Base-by-base conservation (phyloP, 1,140 invertebrate species). In the Helicoverpa zea region DNA sequence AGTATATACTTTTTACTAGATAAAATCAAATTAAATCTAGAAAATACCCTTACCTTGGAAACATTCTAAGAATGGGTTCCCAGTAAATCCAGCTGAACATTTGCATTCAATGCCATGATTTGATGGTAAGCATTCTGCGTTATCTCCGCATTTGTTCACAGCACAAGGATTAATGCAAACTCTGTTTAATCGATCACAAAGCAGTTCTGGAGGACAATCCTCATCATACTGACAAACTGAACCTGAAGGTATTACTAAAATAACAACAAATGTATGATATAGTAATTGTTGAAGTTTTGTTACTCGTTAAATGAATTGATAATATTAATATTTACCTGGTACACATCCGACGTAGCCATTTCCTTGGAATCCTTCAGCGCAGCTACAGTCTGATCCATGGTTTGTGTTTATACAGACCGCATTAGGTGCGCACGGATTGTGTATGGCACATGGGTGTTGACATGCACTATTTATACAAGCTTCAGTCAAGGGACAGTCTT, bases 361-460 rank as follows among this genome's bases (percentile, higher is more conserved):
- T 87, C 98, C 98, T 89, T 98, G 96, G 89, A 96, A 98, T 73
- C 97, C 98, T 91, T 98, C 97, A 43, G 96, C 96, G 88, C 98
- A 99, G 86, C 96, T 97, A 90, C 98, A 99, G 81, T 98, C 97
- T 2, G 97, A 97, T 80, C 96, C 97, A 89, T 98, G 98, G 85
- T 98, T 98, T n/a, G 97, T 97, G 86, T 98, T 98, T 90, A 98
- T 96, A 95, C 98, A 99, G 79, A 98, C 96, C 52, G 98, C 98
- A 91, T 98, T 97, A 82, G 96, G 95, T 82, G 97, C 97, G 91
- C 98, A 99, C 13, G 97, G 97, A 91, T 98, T 97, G 86, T 97
- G 96, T 76, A 97, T 95, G 84, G 96, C 96, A 93, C 98, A 98
- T 23, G 98, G 98, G 92, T 97, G 97, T 93, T 97, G 97, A 92